These are phyloP conservation scores for Diadromus collaris DNA, from an alignment of 2,888 invertebrate species.

Conservation along the genomic window DNA sequence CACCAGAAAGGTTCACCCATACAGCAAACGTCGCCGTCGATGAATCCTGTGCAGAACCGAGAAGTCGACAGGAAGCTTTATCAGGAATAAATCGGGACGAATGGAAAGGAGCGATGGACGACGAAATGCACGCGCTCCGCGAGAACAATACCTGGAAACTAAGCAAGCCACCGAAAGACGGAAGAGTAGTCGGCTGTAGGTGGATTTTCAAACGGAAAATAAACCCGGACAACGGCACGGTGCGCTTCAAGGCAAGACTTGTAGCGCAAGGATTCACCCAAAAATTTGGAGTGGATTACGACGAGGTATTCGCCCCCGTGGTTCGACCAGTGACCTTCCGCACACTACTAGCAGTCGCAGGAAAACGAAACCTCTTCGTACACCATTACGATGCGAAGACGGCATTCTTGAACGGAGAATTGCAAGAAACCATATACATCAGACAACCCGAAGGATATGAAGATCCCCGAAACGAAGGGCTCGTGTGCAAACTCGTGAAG, in stretches of 20 bases:
- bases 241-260: conserved; percentile 64
- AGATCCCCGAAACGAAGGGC: conserved; percentile 13
- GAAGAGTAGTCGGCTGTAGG: conserved; percentile 62
- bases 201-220: conserved; percentile 66
- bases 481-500: conserved; percentile 56
- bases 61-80: conserved; percentile 41
- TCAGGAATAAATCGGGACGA: conserved; percentile 41
- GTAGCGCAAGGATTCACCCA: conserved; percentile 67
- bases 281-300: conserved; percentile 64
- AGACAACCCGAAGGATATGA: conserved; percentile 60
- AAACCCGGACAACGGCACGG: conserved; percentile 52
- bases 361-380: conserved; percentile 41
- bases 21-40: conserved; percentile 8
- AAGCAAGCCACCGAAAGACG: conserved; percentile 52
- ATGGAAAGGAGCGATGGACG: conserved; percentile 61
- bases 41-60: conserved; percentile 16
- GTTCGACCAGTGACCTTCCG: conserved; percentile 65
- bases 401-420: conserved; percentile 67
- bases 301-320: conserved; percentile 67
- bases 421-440: conserved; percentile 63
- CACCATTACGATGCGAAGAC: conserved; percentile 66
- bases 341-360: conserved; percentile 62
- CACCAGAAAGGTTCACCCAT: conserved; percentile 24
- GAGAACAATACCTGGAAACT: conserved; percentile 66
- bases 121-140: conserved; percentile 62